A percentile compares a stretch with the other conserved stretches of the same genome.
phyloP scores from a whole-genome alignment of 2,888 invertebrate species.

The Aphelenchoides bicaudatus region DNA sequence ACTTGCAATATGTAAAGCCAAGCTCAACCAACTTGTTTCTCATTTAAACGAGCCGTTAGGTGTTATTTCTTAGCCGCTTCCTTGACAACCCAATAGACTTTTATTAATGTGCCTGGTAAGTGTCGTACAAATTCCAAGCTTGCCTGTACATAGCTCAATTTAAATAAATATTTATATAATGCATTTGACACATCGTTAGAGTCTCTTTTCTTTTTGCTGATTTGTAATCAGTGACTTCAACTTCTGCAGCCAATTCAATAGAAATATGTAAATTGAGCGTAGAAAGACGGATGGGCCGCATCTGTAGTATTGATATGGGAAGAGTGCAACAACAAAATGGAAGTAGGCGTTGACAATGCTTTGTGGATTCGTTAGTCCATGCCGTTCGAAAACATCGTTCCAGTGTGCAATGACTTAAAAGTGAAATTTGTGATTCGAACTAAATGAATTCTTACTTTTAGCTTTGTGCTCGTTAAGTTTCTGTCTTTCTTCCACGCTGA shows the following conservation, averaged over 20 bases:
- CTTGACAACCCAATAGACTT: no score
- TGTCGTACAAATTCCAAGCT: no score
- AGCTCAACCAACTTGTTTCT: constrained; percentile 5
- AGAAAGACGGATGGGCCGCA: background rate
- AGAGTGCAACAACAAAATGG: constrained; percentile 47
- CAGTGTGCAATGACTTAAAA: constrained; percentile 39
- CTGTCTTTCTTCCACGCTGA: no score
- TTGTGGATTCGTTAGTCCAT: constrained; percentile 40
- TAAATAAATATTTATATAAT: no score
- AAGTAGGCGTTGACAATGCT: constrained; percentile 49
- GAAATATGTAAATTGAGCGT: background rate
- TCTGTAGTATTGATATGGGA: constrained; percentile 36
- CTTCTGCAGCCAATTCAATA: background rate
- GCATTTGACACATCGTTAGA: background rate
- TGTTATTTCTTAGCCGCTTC: constrained; percentile 2
- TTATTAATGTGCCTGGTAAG: no score
- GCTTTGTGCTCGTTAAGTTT: background rate
- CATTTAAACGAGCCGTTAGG: constrained; percentile 14
- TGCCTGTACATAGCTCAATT: no score
- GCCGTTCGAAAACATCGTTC: constrained; percentile 37
- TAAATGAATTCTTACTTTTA: constrained; percentile 6
- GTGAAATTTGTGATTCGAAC: no score
- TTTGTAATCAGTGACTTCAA: background rate
- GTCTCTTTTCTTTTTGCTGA: background rate
- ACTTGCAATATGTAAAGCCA: constrained; percentile 1